Percentiles rank a stretch among this genome's conserved stretches.
phyloP scores from a whole-genome alignment of 1,140 invertebrate genomes.

The Aphis craccivora region DNA sequence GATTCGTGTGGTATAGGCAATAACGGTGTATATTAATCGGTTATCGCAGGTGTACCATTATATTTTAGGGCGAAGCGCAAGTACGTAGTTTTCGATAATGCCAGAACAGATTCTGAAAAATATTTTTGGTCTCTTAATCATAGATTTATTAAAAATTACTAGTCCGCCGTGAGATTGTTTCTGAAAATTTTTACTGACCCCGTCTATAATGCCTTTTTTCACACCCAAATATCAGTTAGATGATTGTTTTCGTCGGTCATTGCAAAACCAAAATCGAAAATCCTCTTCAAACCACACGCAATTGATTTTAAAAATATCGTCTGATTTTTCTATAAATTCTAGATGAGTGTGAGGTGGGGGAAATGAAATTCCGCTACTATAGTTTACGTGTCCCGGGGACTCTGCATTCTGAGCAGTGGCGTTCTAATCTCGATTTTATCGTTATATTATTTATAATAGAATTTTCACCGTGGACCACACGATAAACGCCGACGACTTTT shows the following conservation, averaged over 20 bases:
- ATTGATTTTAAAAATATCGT: neutral
- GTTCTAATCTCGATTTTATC: constrained; percentile 20
- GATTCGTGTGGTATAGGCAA: neutral
- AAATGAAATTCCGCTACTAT: neutral
- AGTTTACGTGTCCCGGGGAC: too few relatives aligned
- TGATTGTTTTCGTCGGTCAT: neutral
- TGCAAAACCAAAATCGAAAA: neutral
- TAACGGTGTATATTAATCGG: neutral
- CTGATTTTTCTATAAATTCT: neutral
- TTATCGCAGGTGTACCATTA: neutral
- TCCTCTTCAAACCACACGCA: neutral
- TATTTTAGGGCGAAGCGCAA: neutral
- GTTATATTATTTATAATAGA: constrained; percentile 28
- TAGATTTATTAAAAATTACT: neutral
- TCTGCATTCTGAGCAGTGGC: too few relatives aligned
- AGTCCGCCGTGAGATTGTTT: too few relatives aligned
- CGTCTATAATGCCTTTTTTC: neutral
- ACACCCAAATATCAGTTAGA: neutral
- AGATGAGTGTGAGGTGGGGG: too few relatives aligned
- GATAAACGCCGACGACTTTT: neutral
- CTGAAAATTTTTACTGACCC: neutral
- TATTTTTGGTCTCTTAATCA: neutral
- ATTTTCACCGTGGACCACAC: neutral
- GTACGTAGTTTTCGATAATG: neutral
- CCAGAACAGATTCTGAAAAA: neutral